Base-by-base conservation (phyloP, 2,888 invertebrate genomes). In the Aproaerema taeniolella region DNA sequence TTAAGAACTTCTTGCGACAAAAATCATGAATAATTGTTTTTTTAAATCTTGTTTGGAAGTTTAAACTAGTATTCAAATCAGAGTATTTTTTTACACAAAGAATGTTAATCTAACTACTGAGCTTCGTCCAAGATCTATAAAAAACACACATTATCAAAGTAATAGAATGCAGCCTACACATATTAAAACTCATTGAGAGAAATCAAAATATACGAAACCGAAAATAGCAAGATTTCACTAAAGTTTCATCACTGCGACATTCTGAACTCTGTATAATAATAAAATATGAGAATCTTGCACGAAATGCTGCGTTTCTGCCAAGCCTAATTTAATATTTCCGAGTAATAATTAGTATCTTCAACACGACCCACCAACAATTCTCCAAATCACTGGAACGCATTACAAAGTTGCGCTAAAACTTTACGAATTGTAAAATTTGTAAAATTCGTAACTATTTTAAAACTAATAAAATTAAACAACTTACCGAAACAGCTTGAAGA, bases 201-300 rank as follows among this genome's bases (percentile, higher is more conserved):
- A 58, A 65, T 63, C 61, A 68, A 73, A 76, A 73, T 74, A 70
- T n/a, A 74, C 72, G 63, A 59, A 61, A 58, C 61, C 65, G 63
- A 73, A 79, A 82, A 81, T 82, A 82, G 74, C 61, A 47, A 50
- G 51, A 64, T 69, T 75, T 67, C 61, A 61, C 62, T 64, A 29
- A 63, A 59, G 69, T 78, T 79, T 72, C 77, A 77, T 78, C 76
- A 77, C 55, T 41, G 55, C 69, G 77, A 76, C 78, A 74, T 71
- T 73, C 69, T 67, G 58, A 58, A 67, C 58, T 56, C 65, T 52
- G 54, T 53, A 49, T 52, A 58, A 51, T 70, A 74, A 78, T 74
- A 72, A 67, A 50, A 61, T 67, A 62, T 64, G n/a, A 56, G 60
- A 63, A 67, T 68, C 61, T 66, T 67, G 58, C 55, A 55, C 52